These are phyloP conservation scores for Leptinotarsa rubiginosa DNA, from an alignment of 2,888 invertebrate genomes.

Conservation along the genomic window DNA sequence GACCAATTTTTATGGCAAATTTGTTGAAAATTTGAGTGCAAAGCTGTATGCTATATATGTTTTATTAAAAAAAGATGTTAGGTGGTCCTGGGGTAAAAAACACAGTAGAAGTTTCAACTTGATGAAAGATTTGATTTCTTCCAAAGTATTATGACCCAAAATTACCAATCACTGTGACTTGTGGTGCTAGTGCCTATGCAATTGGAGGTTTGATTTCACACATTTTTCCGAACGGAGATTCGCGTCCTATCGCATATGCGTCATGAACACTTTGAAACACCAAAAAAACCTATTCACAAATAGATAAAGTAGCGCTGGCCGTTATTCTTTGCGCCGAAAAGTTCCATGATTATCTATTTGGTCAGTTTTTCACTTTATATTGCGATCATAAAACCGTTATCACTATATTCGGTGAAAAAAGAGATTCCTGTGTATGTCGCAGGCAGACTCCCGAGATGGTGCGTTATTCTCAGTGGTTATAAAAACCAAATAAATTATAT, in stretches of 20 bases:
- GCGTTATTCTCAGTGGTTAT: background rate
- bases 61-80: no score
- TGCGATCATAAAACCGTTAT: background rate
- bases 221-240: background rate
- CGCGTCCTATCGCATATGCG: background rate
- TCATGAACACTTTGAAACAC: slow-evolving; percentile 42
- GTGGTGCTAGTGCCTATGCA: no score
- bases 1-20: slow-evolving; percentile 22
- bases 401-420: background rate
- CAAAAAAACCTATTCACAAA: slow-evolving; percentile 47
- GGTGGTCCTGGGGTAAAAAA: no score
- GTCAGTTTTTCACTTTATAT: slow-evolving; percentile 26
- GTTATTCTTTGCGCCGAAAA: slow-evolving; percentile 56
- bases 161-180: no score
- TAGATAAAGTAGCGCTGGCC: slow-evolving; percentile 23
- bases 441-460: background rate
- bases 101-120: no score
- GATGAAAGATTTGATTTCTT: no score
- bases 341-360: slow-evolving; percentile 60
- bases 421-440: background rate
- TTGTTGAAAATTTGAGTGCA: background rate
- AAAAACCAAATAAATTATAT: background rate
- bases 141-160: no score
- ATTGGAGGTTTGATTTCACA: background rate
- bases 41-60: background rate